phyloP scores from a whole-genome alignment of 1,140 invertebrate genomes.

The Trypoxylus dichotomus region DNA sequence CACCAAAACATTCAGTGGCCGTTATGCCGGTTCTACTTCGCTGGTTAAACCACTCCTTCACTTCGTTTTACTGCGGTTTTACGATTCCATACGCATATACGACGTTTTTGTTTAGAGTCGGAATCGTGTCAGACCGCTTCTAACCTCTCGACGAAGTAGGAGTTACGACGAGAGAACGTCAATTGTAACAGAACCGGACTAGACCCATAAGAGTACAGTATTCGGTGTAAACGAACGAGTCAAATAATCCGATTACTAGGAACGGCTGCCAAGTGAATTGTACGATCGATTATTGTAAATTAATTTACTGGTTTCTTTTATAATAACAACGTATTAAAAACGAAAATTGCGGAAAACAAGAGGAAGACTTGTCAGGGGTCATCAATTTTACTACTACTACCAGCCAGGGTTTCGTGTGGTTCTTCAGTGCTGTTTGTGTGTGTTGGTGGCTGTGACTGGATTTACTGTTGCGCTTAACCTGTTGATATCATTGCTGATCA shows the following conservation, averaged over 20 bases:
- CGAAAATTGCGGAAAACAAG: too few species aligned
- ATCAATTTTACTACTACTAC: background rate
- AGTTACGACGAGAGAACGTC: too few species aligned
- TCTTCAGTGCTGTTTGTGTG: background rate
- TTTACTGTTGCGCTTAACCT: constrained; percentile 4
- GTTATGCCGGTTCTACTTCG: background rate
- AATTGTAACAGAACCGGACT: too few species aligned
- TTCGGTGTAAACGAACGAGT: too few species aligned
- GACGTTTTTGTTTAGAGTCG: background rate
- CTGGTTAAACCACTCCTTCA: background rate
- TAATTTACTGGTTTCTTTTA: too few species aligned
- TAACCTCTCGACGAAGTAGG: background rate
- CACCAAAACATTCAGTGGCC: background rate
- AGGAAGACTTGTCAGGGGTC: too few species aligned
- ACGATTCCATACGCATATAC: background rate
- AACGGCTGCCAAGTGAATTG: too few species aligned
- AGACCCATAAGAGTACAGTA: too few species aligned
- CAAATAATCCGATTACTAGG: too few species aligned
- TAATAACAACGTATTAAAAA: too few species aligned
- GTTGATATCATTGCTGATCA: constrained; percentile 5
- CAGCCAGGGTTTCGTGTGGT: background rate
- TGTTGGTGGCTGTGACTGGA: background rate
- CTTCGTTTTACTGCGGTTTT: background rate
- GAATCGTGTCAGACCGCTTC: background rate
- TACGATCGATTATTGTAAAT: too few species aligned